These are phyloP conservation scores for Criorhina ranunculi DNA, from an alignment of 2,888 invertebrate species.

Conservation along the genomic window DNA sequence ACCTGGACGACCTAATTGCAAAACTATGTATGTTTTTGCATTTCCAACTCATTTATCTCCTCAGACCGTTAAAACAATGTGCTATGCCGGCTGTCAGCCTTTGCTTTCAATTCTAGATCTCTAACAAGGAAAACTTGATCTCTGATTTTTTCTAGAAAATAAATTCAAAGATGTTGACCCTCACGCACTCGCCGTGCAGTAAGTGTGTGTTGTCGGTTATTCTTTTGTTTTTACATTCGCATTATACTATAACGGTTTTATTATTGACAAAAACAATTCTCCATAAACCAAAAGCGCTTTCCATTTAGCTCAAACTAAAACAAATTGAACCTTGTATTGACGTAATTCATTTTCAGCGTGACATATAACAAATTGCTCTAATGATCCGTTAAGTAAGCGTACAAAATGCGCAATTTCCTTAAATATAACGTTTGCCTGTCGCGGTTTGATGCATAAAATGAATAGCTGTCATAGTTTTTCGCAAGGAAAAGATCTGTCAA, in stretches of 20 bases:
- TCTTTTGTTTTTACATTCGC: conserved; percentile 39
- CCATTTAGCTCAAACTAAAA: conserved; percentile 40
- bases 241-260: too few species aligned
- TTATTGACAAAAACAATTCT: conserved; percentile 53
- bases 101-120: conserved; percentile 8
- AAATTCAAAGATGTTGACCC: conserved; percentile 47
- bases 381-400: conserved; percentile 31
- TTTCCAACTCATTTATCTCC: conserved; percentile 8
- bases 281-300: conserved; percentile 22
- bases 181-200: conserved; percentile 5
- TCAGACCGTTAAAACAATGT: conserved; percentile 35
- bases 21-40: conserved; percentile 21
- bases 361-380: conserved; percentile 46
- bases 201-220: neutral
- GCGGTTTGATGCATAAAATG: conserved; percentile 38
- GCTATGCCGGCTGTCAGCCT: conserved; percentile 9
- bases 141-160: conserved; percentile 17
- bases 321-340: conserved; percentile 62
- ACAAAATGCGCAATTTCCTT: conserved; percentile 45
- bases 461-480: conserved; percentile 50
- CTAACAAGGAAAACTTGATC: conserved; percentile 39
- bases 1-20: conserved; percentile 22
- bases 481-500: conserved; percentile 41
- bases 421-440: conserved; percentile 39
- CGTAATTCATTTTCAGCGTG: conserved; percentile 55